Base-by-base conservation (phyloP, 2,113 vertebrate genomes). In the Poeciliopsis retropinna region DNA sequence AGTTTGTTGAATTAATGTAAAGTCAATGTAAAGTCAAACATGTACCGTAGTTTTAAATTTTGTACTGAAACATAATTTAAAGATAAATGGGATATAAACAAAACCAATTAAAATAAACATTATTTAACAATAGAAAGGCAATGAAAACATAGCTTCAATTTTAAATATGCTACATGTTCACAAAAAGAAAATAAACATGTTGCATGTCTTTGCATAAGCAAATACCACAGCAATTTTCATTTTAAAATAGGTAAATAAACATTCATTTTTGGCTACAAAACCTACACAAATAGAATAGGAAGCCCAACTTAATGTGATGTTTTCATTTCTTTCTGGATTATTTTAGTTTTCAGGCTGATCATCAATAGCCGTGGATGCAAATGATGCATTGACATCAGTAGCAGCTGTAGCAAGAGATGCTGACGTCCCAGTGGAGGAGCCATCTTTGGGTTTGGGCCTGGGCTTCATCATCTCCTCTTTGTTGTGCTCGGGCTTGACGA, bases 401-500 rank as follows among this genome's bases (percentile, higher is more conserved):
- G 80, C 91, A 41, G 89, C 65, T 13, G 91, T 94, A 10, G 87
- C 84, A 1, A 94, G 72, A 0, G 95, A 96, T 0, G 94, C 92
- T 0, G 95, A 96, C 0, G 95, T 95, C 69, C 94, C 91, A 0
- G 93, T 95, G 0, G 86, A 84, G 41, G 87, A 89, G 28, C 90
- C 89, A 1, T 95, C 94, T 0, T 89, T 85, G 0, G 85, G 73
- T 83, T 93, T 95, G 73, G 91, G 61, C 0, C 91, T 92, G 41
- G 94, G 90, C 27, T 82, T 92, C 79, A 96, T 93, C 75, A 92
- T 85, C 75, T 96, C 95, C 72, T 95, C 92, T 0, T 82, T 95
- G 90, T 96, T 97, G 79, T 83, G 94, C 62, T 95, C 91, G 0
- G 96, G 95, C 80, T 96, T 96, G 73, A 96, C 70, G 44, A 97